Conservation (phyloP, 2,113 vertebrate species). For the Diglossa brunneiventris region DNA sequence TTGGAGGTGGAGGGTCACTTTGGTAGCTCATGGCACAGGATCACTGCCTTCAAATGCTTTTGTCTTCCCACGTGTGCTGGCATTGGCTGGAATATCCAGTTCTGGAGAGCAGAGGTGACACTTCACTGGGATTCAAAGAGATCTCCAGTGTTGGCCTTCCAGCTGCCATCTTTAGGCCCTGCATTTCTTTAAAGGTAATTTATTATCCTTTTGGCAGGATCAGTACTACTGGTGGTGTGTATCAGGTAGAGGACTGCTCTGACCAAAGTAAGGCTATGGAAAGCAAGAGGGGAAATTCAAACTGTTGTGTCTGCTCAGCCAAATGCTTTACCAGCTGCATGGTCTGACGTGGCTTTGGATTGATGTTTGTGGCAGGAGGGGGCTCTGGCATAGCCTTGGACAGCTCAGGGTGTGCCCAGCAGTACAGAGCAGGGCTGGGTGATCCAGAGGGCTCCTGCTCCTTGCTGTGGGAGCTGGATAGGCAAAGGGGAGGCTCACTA, state of each 20-base stretch:
- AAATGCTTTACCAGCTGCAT: not conserved
- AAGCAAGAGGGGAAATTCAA: not conserved
- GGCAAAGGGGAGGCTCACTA: accelerated
- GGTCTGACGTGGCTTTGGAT: accelerated
- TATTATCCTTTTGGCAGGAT: not conserved
- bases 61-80: accelerated
- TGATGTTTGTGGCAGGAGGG: not conserved
- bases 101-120: not conserved
- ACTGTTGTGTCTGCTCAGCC: not conserved
- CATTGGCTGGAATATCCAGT: not conserved
- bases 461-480: accelerated
- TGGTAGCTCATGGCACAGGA: not conserved
- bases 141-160: slow-evolving; percentile 41
- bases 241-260: not conserved
- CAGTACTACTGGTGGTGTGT: not conserved
- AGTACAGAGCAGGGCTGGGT: not conserved
- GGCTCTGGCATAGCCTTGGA: not conserved
- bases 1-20: not conserved
- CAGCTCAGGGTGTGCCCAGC: too few relatives aligned
- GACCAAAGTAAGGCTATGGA: not conserved
- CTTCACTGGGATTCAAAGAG: not conserved
- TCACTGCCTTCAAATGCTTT: not conserved
- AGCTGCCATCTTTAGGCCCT: slow-evolving; percentile 41
- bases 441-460: not conserved
- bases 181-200: not conserved